Evolutionary conservation across 1,140 invertebrate genomes (phyloP).

Genomic region (Orchestia grillus): DNA sequence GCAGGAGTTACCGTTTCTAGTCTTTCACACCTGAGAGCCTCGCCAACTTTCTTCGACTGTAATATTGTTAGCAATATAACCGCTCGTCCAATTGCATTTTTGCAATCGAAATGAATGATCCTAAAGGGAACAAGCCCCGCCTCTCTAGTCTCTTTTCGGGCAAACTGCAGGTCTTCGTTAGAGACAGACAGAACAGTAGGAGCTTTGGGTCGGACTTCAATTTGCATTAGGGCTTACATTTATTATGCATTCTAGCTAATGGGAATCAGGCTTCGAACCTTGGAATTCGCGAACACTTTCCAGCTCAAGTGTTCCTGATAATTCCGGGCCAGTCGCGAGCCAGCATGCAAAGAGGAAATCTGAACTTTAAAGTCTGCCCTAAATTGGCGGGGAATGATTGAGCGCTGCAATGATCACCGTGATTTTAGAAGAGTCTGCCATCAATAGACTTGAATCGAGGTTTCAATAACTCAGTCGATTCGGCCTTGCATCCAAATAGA

Average conservation of each 20-base stretch:
- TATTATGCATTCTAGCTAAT: conserved; percentile 10
- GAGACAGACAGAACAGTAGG: neutral
- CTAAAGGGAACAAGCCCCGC: neutral
- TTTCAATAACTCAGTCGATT: neutral
- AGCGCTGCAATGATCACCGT: neutral
- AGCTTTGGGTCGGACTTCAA: neutral
- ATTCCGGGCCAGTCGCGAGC: neutral
- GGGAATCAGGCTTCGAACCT: neutral
- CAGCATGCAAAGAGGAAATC: neutral
- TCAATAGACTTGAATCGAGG: neutral
- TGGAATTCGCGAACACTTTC: neutral
- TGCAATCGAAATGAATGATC: neutral
- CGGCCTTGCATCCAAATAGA: neutral
- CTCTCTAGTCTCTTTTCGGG: neutral
- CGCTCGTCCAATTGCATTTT: neutral
- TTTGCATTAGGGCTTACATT: neutral
- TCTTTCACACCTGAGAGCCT: too few species aligned
- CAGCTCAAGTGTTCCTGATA: neutral
- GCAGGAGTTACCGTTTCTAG: too few species aligned
- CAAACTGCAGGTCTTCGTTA: neutral
- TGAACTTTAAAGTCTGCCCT: neutral
- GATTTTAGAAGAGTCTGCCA: neutral
- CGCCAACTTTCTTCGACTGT: neutral
- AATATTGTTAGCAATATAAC: neutral
- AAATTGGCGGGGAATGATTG: neutral